Percentiles rank a stretch among this genome's conserved stretches.
Evolutionary conservation across 2,797 vertebrate genomes (phyloP).

Genomic region (Amblyraja radiata): DNA sequence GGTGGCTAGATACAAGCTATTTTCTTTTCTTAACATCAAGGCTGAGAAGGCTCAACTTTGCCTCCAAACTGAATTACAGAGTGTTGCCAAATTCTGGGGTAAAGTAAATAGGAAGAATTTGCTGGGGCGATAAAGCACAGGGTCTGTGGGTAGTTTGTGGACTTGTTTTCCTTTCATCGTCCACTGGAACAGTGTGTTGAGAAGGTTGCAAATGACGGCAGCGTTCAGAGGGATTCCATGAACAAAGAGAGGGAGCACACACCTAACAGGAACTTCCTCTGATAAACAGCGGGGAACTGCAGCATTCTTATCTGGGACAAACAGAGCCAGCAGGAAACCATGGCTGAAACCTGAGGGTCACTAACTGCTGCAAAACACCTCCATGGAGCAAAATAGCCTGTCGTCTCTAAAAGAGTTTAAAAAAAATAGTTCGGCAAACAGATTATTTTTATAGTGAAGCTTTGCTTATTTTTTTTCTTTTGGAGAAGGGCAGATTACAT

Average conservation of each 20-base stretch:
- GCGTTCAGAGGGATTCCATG: slow-evolving; percentile 37
- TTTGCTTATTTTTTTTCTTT: background rate
- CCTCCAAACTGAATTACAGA: too few species aligned
- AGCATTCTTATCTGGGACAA: slow-evolving; percentile 63
- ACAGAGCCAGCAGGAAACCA: slow-evolving; percentile 69
- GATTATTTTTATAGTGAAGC: background rate
- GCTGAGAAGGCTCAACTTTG: background rate
- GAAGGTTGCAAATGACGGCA: background rate
- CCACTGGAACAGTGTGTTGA: background rate
- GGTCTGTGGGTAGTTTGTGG: background rate
- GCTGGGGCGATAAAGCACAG: too few species aligned
- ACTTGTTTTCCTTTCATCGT: background rate
- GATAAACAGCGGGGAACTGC: slow-evolving; percentile 62
- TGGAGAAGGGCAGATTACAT: background rate
- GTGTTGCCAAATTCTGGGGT: background rate
- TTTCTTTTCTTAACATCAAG: background rate
- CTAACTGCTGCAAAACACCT: slow-evolving; percentile 50
- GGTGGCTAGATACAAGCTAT: background rate
- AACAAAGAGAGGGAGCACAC: slow-evolving; percentile 66
- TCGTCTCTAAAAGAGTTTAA: background rate
- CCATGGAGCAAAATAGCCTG: slow-evolving; percentile 47
- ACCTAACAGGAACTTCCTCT: slow-evolving; percentile 72
- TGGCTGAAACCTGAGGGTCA: slow-evolving; percentile 47
- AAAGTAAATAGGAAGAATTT: background rate
- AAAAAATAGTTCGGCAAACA: background rate